These are phyloP conservation scores for Furnarius figulus DNA, from an alignment of 2,113 vertebrate species.

Conservation along the genomic window DNA sequence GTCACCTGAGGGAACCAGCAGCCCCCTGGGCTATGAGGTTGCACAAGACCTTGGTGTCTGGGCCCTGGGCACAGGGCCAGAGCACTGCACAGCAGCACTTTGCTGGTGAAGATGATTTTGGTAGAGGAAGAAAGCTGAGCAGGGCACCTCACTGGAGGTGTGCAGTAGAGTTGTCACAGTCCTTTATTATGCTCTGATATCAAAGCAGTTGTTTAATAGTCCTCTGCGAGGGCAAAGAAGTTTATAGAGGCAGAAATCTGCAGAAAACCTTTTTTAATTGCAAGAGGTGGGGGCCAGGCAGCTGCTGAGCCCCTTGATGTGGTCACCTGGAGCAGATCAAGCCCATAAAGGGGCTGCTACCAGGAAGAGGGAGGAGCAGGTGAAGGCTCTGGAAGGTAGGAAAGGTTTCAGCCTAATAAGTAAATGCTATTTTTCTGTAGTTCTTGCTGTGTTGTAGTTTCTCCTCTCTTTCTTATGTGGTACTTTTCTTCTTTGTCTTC, in stretches of 20 bases:
- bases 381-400: not conserved
- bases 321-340: not conserved
- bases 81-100: not conserved
- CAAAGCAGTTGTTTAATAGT: not conserved
- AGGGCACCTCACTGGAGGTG: too few relatives aligned
- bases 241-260: not conserved
- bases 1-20: not conserved
- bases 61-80: too few relatives aligned
- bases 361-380: rapidly evolving
- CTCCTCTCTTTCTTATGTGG: rapidly evolving
- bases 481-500: not conserved
- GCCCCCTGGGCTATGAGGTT: not conserved
- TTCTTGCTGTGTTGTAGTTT: not conserved
- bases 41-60: not conserved
- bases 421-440: rapidly evolving
- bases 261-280: not conserved
- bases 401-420: not conserved
- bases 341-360: rapidly evolving
- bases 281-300: not conserved
- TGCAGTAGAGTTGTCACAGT: rapidly evolving
- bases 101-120: rapidly evolving
- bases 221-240: rapidly evolving
- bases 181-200: not conserved
- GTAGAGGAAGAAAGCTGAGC: not conserved
- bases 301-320: not conserved